Conservation (phyloP, 2,888 invertebrate genomes). For the Ectemnius cavifrons region DNA sequence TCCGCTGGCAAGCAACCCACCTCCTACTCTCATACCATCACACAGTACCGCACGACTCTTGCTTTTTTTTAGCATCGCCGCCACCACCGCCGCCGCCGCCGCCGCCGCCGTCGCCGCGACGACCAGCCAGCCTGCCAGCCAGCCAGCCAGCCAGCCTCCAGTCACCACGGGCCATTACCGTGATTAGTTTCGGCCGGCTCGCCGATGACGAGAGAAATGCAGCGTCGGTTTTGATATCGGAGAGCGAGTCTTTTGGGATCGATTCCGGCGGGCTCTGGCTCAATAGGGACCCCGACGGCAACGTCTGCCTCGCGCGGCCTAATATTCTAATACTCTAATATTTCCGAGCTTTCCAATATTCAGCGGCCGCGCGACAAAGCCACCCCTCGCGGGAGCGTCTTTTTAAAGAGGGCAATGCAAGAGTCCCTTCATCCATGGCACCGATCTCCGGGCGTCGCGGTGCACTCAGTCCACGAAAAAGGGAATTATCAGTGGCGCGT, state of each 20-base stretch:
- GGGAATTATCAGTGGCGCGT: constrained; percentile 43
- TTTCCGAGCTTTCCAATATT: not conserved
- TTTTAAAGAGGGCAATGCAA: constrained; percentile 6
- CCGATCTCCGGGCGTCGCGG: not conserved
- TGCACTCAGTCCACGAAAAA: constrained; percentile 21
- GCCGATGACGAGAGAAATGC: not conserved
- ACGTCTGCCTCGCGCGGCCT: not conserved
- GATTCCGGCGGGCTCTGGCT: not conserved
- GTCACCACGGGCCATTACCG: constrained; percentile 14
- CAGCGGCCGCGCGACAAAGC: not conserved
- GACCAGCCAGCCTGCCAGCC: not conserved
- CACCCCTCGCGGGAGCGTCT: constrained; percentile 1
- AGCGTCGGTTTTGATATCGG: not conserved
- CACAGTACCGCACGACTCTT: not conserved
- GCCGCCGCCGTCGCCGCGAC: not conserved
- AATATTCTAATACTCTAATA: constrained; percentile 10
- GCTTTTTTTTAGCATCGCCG: not conserved
- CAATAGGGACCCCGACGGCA: not conserved
- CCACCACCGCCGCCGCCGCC: not conserved
- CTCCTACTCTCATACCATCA: not conserved
- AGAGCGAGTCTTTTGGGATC: not conserved
- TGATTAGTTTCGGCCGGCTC: constrained; percentile 30
- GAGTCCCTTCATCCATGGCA: not conserved
- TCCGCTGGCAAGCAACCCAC: constrained; percentile 30
- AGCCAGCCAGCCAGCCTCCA: not conserved